Evolutionary conservation across 1,140 invertebrate genomes (phyloP).

Genomic region (Linepithema humile): DNA sequence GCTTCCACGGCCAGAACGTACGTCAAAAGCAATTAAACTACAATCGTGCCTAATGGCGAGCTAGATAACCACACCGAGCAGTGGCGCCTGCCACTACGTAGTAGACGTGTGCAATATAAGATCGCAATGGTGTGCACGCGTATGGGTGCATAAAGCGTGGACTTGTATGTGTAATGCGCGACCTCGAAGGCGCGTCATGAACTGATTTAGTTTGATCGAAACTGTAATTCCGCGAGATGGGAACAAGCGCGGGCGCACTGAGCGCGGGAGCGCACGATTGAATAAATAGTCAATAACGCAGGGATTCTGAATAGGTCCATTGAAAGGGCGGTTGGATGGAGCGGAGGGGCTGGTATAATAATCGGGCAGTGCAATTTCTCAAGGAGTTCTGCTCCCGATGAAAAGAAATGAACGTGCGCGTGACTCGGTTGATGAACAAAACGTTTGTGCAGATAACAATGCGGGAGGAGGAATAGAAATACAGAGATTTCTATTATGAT

Average conservation of each 20-base stretch:
- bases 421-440: constrained; percentile 7
- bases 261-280: not conserved
- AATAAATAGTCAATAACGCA: constrained; percentile 31
- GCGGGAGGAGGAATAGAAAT: not conserved
- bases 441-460: constrained; percentile 5
- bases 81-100: constrained; percentile 37
- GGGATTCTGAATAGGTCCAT: constrained; percentile 11
- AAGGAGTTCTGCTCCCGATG: not conserved
- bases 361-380: constrained; percentile 10
- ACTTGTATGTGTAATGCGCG: constrained; percentile 1
- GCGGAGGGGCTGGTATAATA: not conserved
- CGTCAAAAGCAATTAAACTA: constrained; percentile 73
- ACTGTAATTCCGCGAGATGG: constrained; percentile 56
- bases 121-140: not conserved
- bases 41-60: constrained; percentile 64
- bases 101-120: not conserved
- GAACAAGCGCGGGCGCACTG: constrained; percentile 10
- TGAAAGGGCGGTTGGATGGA: not conserved
- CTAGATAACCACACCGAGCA: constrained; percentile 59
- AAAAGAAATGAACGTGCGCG: not conserved
- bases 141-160: not conserved
- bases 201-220: constrained; percentile 70
- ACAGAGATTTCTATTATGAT: not conserved
- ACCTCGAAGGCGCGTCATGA: constrained; percentile 52
- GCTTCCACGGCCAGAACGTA: constrained; percentile 7